Base-by-base conservation (phyloP, 2,113 vertebrate genomes). In the Bubo bubo region DNA sequence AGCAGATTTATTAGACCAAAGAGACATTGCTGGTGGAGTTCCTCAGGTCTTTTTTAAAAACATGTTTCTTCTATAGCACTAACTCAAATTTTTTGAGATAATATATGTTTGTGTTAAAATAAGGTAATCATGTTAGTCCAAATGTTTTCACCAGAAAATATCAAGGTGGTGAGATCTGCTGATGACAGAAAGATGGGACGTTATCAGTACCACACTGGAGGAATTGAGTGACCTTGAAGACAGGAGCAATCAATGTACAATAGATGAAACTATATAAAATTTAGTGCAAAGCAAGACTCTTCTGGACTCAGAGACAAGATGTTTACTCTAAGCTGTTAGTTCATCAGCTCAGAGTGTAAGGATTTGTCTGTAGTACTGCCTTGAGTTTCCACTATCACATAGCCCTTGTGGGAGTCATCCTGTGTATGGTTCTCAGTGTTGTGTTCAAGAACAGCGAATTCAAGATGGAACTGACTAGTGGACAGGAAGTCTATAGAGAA, bases 371-470 rank as follows among this genome's bases (percentile, higher is more conserved):
- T 41, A 39, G 35, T 68, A 15, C 11, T 70, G 52, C 49, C 47
- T 81, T 74, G 41, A 63, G 8, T 72, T 96, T 87, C n/a, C 27
- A 35, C 22, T 71, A 0, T 2, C n/a, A n/a, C n/a, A 4, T 74
- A 26, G 8, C 58, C 58, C 26, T 35, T 62, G 7, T 47, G 64
- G 66, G 23, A 90, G 16, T 59, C 59, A 59, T 49, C 53, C 12
- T 0, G 1, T 59, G 1, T 8, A 2, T 6, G 0, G 7, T 79
- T 74, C 21, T 89, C 11, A 59, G 60, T 59, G n/a, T 64, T 8
- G 1, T 32, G 15, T 80, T 79, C 12, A 26, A 64, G 39, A 85
- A 27, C 37, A 79, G 6, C 49, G 47, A 87, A 71, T 37, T 95
- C 5, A 24, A 14, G n/a, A 43, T 79, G 55, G 14, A 41, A 41